phyloP scores from a whole-genome alignment of 2,113 vertebrate genomes.

The Bubo bubo region DNA sequence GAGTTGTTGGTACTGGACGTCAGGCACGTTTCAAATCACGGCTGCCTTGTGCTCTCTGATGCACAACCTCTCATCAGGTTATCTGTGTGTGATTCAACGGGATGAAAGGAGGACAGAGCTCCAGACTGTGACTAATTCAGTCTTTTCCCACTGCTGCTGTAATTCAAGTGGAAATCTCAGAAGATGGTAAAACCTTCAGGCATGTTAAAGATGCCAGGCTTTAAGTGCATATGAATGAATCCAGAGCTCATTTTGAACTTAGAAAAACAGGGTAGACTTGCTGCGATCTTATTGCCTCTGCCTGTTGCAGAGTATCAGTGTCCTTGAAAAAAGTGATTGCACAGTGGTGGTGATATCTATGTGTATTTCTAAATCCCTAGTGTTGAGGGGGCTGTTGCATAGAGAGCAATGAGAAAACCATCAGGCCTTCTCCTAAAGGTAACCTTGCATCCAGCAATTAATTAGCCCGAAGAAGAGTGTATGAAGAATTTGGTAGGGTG shows the following conservation, averaged over 20 bases:
- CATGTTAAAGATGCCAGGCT: not conserved
- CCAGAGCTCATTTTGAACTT: not conserved
- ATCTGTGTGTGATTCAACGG: not conserved
- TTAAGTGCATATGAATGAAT: not conserved
- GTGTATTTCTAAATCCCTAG: not conserved
- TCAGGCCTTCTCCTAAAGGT: not conserved
- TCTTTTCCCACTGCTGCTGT: slow-evolving; percentile 4
- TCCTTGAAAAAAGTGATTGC: not conserved
- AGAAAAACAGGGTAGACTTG: not conserved
- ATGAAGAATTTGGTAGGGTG: not conserved
- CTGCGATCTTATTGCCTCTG: not conserved
- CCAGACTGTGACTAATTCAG: slow-evolving; percentile 21
- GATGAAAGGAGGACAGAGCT: not conserved
- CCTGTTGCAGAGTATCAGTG: not conserved
- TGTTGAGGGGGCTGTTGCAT: not conserved
- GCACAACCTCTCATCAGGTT: not conserved
- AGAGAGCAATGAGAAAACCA: not conserved
- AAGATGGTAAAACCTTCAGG: slow-evolving; percentile 37
- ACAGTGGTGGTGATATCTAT: not conserved
- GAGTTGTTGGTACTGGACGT: not conserved
- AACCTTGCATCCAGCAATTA: not conserved
- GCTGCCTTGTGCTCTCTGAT: not conserved
- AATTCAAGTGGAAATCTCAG: slow-evolving; percentile 27
- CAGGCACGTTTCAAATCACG: accelerated
- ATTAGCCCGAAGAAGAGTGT: accelerated